phyloP scores from a whole-genome alignment of 2,888 invertebrate genomes.

The Torymus tubicola region DNA sequence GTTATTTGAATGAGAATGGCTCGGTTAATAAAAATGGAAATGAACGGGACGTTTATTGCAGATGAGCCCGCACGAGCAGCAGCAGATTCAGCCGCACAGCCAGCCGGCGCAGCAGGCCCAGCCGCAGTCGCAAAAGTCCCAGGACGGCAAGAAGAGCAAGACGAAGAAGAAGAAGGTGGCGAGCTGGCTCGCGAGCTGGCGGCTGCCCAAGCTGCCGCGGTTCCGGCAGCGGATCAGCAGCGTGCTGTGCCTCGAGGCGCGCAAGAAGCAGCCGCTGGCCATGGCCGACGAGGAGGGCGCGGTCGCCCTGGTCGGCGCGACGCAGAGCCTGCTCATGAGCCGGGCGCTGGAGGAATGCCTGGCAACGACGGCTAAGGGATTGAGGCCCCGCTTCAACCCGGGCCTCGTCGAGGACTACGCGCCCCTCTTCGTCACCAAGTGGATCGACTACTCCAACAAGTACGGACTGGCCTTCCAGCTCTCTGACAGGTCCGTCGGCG shows the following conservation, averaged over 20 bases:
- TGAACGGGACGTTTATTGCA: neutral
- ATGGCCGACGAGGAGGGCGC: constrained; percentile 21
- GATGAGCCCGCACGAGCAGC: constrained; percentile 24
- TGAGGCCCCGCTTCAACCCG: constrained; percentile 63
- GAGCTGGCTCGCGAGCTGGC: constrained; percentile 68
- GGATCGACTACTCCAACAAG: constrained; percentile 86
- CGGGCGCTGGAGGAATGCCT: constrained; percentile 76
- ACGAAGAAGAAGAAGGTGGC: constrained; percentile 63
- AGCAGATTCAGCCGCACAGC: constrained; percentile 14
- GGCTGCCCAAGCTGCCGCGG: constrained; percentile 69
- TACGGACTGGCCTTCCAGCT: constrained; percentile 85
- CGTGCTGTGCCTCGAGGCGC: constrained; percentile 70
- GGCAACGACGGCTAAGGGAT: constrained; percentile 58
- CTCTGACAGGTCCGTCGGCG: constrained; percentile 82
- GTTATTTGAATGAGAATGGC: too few relatives aligned
- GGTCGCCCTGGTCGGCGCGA: constrained; percentile 20
- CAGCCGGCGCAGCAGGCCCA: constrained; percentile 9
- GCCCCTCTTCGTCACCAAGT: constrained; percentile 81
- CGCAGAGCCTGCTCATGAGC: constrained; percentile 66
- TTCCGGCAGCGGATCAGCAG: constrained; percentile 74
- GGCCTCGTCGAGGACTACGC: constrained; percentile 65
- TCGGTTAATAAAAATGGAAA: too few relatives aligned
- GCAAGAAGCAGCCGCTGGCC: constrained; percentile 62
- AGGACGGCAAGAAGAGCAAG: constrained; percentile 37
- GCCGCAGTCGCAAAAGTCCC: constrained; percentile 33